phyloP scores from a whole-genome alignment of 2,797 vertebrate genomes.

The Paedocypris micromegethes region DNA sequence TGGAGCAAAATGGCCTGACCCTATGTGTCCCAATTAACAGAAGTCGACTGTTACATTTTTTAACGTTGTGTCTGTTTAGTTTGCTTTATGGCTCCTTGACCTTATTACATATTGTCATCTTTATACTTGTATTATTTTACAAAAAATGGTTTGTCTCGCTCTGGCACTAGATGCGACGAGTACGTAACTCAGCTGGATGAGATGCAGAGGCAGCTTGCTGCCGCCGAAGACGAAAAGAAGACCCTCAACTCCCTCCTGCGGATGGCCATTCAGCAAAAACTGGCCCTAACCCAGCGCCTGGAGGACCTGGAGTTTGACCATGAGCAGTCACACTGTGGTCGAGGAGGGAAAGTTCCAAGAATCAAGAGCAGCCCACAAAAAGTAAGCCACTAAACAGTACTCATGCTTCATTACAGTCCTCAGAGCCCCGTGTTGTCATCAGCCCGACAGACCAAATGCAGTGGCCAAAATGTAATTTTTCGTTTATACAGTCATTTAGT shows the following conservation, averaged over 20 bases:
- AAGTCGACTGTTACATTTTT: too few relatives aligned
- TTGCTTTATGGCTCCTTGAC: too few relatives aligned
- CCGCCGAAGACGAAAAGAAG: conserved; percentile 99
- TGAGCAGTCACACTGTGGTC: conserved; percentile 86
- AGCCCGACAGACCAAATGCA: too few relatives aligned
- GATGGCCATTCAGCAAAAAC: conserved; percentile 99
- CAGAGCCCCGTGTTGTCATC: conserved; percentile 21
- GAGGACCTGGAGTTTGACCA: conserved; percentile 98
- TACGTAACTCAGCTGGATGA: conserved; percentile 95
- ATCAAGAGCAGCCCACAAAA: conserved; percentile 93
- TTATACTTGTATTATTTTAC: too few relatives aligned
- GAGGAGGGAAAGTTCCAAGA: conserved; percentile 85
- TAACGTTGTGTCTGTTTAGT: too few relatives aligned
- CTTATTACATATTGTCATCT: too few relatives aligned
- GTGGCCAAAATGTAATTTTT: too few relatives aligned
- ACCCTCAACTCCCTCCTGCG: conserved; percentile 93
- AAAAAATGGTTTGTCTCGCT: conserved; percentile 10
- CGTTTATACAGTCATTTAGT: too few relatives aligned
- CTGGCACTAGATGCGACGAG: conserved; percentile 84
- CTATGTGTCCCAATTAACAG: too few relatives aligned
- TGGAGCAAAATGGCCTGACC: too few relatives aligned
- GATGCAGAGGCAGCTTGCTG: conserved; percentile 97
- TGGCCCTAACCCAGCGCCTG: conserved; percentile 91
- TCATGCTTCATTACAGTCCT: conserved; percentile 65
- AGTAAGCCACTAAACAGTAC: conserved; percentile 84